Conservation (phyloP, 92 coral and sea anemone genomes). For the Porites lobata region DNA sequence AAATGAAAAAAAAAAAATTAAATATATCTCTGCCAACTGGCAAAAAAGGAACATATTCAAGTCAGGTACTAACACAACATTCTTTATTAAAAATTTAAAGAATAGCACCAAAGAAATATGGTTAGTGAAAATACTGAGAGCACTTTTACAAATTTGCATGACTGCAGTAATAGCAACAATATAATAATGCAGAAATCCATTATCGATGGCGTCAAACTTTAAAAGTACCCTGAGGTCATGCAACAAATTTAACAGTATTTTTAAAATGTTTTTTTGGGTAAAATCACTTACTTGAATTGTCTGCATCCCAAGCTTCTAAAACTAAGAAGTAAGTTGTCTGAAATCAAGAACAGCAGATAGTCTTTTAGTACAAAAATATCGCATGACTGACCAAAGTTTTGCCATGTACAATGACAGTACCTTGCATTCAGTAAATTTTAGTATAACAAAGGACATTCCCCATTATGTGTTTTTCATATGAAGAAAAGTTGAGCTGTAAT, state of each 20-base stretch:
- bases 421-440: neutral
- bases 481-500: neutral
- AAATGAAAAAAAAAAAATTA: neutral
- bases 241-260: neutral
- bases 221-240: conserved; percentile 16
- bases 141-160: conserved; percentile 4
- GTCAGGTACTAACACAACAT: neutral
- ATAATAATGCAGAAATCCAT: conserved; percentile 17
- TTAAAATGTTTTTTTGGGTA: neutral
- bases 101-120: neutral
- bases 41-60: neutral
- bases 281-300: conserved; percentile 77
- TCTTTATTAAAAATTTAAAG: neutral
- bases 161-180: conserved; percentile 12
- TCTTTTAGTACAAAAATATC: neutral
- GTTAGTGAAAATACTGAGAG: neutral
- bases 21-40: neutral
- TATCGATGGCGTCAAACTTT: neutral
- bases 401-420: conserved; percentile 1
- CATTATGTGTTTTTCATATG: neutral
- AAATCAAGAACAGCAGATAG: conserved; percentile 5
- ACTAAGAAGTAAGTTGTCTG: conserved; percentile 90
- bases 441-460: conserved; percentile 4
- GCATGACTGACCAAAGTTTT: conserved; percentile 12
- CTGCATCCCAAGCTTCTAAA: conserved; percentile 90